phyloP scores from a whole-genome alignment of 30 jellyfish, hydroid and myxozoan species.

The Aurelia coerulea region DNA sequence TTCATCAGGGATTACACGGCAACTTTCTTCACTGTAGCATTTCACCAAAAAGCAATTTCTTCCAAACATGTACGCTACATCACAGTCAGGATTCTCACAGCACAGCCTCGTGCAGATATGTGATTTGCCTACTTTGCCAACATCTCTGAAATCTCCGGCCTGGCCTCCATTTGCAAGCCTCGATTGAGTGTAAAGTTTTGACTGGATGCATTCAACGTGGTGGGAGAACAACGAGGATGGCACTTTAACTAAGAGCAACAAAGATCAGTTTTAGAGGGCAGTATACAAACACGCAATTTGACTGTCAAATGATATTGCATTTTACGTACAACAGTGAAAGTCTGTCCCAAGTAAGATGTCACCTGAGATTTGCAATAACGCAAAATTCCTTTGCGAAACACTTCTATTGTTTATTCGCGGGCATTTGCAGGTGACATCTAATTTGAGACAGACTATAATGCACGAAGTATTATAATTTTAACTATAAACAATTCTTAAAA shows the following conservation, averaged over 20 bases:
- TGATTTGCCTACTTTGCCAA: conserved; percentile 95
- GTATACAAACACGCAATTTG: background rate
- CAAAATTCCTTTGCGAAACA: too few relatives aligned
- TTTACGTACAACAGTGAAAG: too few relatives aligned
- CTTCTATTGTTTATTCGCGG: too few relatives aligned
- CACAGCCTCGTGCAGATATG: conserved; percentile 95
- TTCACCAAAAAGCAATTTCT: conserved; percentile 94
- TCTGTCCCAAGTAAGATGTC: too few relatives aligned
- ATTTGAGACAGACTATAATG: too few relatives aligned
- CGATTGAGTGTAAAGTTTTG: conserved; percentile 85
- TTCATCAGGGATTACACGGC: conserved; percentile 97
- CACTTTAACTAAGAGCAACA: conserved; percentile 78
- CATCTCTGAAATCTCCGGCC: conserved; percentile 96
- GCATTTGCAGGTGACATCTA: too few relatives aligned
- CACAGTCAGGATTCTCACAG: conserved; percentile 95
- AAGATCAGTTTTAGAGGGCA: background rate
- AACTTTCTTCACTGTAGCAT: conserved; percentile 91
- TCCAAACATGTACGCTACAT: conserved; percentile 96
- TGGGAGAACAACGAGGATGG: conserved; percentile 94
- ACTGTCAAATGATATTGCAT: too few relatives aligned
- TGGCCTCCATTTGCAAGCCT: conserved; percentile 90
- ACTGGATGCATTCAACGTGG: conserved; percentile 97
- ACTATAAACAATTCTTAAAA: too few relatives aligned
- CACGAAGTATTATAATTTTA: too few relatives aligned
- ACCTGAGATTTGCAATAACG: too few relatives aligned